phyloP scores from a whole-genome alignment of 2,113 vertebrate species.

The Thalassoma bifasciatum region DNA sequence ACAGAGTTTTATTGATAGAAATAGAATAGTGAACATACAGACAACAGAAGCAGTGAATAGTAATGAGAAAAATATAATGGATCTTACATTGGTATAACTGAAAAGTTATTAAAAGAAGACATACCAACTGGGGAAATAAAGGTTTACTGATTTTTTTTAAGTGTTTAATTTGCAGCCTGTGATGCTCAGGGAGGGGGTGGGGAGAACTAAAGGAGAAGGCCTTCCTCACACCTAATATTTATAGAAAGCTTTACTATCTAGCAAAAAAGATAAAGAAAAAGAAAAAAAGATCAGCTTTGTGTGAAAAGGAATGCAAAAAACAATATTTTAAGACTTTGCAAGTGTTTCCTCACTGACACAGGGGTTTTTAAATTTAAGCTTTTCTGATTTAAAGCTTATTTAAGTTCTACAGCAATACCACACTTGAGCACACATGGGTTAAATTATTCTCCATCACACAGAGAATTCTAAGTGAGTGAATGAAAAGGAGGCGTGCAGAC shows the following conservation, averaged over 20 bases:
- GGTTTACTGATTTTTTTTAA: background rate
- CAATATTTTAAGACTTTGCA: too few species aligned
- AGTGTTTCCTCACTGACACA: too few species aligned
- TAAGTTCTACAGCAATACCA: background rate
- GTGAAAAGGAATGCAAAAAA: too few species aligned
- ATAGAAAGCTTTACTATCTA: too few species aligned
- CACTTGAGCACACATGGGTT: background rate
- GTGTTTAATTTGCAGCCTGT: too few species aligned
- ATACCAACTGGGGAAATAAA: background rate
- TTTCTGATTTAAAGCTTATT: too few species aligned
- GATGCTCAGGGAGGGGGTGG: too few species aligned
- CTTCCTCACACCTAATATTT: too few species aligned
- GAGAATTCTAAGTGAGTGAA: constrained; percentile 10
- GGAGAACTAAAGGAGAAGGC: too few species aligned
- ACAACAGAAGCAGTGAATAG: background rate
- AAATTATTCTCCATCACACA: background rate
- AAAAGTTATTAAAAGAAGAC: background rate
- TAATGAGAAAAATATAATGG: background rate
- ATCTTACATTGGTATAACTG: background rate
- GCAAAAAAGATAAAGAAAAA: too few species aligned
- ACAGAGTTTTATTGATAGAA: background rate
- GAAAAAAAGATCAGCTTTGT: too few species aligned
- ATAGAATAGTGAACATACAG: background rate
- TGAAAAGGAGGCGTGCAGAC: constrained; percentile 5
- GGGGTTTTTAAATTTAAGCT: too few species aligned